These are phyloP conservation scores for Mionectes olivaceus DNA, from an alignment of 2,797 vertebrate genomes.

Conservation along the genomic window DNA sequence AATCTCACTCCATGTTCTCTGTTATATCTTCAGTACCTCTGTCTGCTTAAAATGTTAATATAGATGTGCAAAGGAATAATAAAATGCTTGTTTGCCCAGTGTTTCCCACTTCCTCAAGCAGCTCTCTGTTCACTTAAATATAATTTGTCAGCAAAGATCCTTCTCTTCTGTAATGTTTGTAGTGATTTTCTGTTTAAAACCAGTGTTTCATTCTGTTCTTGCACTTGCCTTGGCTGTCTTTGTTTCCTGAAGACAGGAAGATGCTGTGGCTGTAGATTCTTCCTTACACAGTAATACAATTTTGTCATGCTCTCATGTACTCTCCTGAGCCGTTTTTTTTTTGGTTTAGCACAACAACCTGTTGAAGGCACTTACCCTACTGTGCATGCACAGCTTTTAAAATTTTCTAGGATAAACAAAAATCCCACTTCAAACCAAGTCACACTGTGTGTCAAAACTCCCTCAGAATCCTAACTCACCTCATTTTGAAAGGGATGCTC, in stretches of 20 bases:
- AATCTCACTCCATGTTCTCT: background rate
- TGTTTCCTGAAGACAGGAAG: background rate
- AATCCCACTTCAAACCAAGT: background rate
- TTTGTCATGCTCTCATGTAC: background rate
- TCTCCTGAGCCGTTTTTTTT: background rate
- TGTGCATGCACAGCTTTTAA: background rate
- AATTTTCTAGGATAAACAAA: background rate
- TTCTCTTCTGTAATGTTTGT: background rate
- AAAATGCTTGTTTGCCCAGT: background rate
- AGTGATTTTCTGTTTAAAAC: background rate
- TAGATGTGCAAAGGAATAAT: background rate
- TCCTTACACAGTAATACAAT: background rate
- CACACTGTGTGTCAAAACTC: accelerated
- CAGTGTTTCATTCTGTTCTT: background rate
- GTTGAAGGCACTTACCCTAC: background rate
- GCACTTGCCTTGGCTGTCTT: background rate
- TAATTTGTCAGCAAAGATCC: background rate
- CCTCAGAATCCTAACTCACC: background rate
- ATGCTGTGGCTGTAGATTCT: background rate
- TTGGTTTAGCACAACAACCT: background rate
- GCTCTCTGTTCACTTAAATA: background rate
- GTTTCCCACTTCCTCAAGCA: background rate
- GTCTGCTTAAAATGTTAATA: background rate
- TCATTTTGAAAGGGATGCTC: background rate
- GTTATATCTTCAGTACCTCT: background rate